Percentiles rank a stretch among this genome's conserved stretches.
Evolutionary conservation across 2,888 invertebrate genomes (phyloP).

Genomic region (Stramonita haemastoma): DNA sequence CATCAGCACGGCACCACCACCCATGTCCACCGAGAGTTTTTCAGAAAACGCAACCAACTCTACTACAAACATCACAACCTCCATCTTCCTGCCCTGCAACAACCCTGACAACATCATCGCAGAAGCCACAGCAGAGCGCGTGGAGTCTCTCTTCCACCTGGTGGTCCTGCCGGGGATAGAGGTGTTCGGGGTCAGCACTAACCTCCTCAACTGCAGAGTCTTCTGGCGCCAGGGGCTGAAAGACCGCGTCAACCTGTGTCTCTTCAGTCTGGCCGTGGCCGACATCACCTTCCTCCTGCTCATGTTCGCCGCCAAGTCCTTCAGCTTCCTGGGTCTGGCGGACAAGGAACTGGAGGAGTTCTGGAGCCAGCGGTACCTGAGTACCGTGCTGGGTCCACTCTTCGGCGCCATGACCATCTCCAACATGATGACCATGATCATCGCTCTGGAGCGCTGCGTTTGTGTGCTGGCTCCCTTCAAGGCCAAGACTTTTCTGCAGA

Average conservation of each 20-base stretch:
- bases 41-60: too few species aligned
- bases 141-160: neutral
- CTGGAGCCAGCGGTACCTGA: slow-evolving; percentile 23
- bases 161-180: neutral
- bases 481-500: slow-evolving; percentile 22
- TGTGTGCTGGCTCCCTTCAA: slow-evolving; percentile 23
- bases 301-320: slow-evolving; percentile 25
- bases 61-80: too few species aligned
- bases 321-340: slow-evolving; percentile 19
- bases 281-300: slow-evolving; percentile 1
- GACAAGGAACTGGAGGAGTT: slow-evolving; percentile 11
- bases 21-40: too few species aligned
- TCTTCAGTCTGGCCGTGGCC: slow-evolving; percentile 27
- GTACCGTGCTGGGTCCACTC: slow-evolving; percentile 19
- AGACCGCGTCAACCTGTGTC: slow-evolving; percentile 30
- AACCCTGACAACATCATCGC: neutral
- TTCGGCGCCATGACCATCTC: slow-evolving; percentile 20
- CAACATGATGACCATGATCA: slow-evolving; percentile 9
- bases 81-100: neutral
- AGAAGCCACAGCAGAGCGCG: neutral
- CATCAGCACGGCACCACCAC: too few species aligned
- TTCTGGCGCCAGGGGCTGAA: slow-evolving; percentile 19
- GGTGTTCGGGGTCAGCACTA: slow-evolving; percentile 19
- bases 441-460: slow-evolving; percentile 29
- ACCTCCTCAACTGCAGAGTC: slow-evolving; percentile 23